These are phyloP conservation scores for Halichoeres trimaculatus DNA, from an alignment of 2,113 vertebrate genomes.

Conservation along the genomic window DNA sequence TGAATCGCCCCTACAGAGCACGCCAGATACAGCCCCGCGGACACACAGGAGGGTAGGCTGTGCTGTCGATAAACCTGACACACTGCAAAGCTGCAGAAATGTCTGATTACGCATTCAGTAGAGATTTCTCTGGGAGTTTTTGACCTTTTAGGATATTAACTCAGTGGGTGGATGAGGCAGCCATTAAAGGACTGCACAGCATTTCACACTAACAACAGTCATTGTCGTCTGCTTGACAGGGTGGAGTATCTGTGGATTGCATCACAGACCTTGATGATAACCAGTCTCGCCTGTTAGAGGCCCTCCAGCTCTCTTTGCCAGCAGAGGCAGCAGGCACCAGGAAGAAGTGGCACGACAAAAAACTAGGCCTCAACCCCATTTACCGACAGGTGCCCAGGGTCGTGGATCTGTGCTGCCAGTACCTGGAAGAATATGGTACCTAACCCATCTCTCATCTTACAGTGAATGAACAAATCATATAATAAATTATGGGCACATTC, in stretches of 20 bases:
- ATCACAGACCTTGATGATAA: slow-evolving; percentile 98
- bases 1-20: slow-evolving; percentile 88
- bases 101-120: slow-evolving; percentile 21
- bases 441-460: no score
- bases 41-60: slow-evolving; percentile 89
- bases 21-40: slow-evolving; percentile 87
- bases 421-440: slow-evolving; percentile 95
- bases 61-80: slow-evolving; percentile 5
- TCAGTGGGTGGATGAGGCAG: not conserved
- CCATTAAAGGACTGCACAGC: not conserved
- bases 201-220: not conserved
- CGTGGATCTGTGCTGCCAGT: slow-evolving; percentile 96
- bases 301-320: slow-evolving; percentile 96
- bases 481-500: no score
- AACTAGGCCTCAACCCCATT: slow-evolving; percentile 97
- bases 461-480: no score
- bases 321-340: slow-evolving; percentile 90
- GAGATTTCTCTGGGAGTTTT: slow-evolving; percentile 15
- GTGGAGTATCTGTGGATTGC: slow-evolving; percentile 98
- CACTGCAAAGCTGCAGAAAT: slow-evolving; percentile 1
- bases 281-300: slow-evolving; percentile 94
- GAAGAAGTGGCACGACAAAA: slow-evolving; percentile 92
- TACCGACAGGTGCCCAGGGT: slow-evolving; percentile 96
- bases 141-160: slow-evolving; percentile 37
- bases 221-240: slow-evolving; percentile 81